Evolutionary conservation across 2,888 invertebrate genomes (phyloP).

Genomic region (Meteorus cinctellus): DNA sequence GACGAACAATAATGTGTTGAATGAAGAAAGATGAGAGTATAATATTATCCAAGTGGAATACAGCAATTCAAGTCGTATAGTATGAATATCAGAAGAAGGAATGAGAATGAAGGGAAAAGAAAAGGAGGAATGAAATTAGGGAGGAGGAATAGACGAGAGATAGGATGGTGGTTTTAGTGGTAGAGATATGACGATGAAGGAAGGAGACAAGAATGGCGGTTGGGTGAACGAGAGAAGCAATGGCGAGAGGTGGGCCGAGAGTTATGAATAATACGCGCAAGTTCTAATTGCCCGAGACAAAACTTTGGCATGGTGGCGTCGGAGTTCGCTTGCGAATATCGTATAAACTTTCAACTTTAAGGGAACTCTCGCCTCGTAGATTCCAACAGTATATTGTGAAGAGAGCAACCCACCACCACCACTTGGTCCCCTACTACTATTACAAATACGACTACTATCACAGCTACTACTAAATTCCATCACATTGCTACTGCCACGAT

Average conservation of each 20-base stretch:
- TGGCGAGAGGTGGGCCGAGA: conserved; percentile 19
- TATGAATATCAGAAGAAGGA: neutral
- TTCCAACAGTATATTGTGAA: conserved; percentile 13
- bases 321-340: conserved; percentile 27
- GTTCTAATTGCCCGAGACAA: conserved; percentile 72
- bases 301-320: conserved; percentile 55
- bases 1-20: too few species aligned
- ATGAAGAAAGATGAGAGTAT: too few species aligned
- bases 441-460: neutral
- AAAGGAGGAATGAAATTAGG: neutral
- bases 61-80: neutral
- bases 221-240: conserved; percentile 37
- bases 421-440: neutral
- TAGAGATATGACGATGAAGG: conserved; percentile 59
- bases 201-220: conserved; percentile 53
- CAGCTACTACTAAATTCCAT: neutral
- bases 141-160: conserved; percentile 14
- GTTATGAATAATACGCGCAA: conserved; percentile 72
- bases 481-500: neutral
- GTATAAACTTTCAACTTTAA: conserved; percentile 29
- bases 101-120: neutral
- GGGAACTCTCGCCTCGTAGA: conserved; percentile 1
- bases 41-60: too few species aligned
- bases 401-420: conserved; percentile 9
- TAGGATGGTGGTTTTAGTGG: conserved; percentile 53